A percentile compares a stretch with the other conserved stretches of the same genome.
phyloP scores from a whole-genome alignment of 2,888 invertebrate species.

The Lissocephala sabroskyi region DNA sequence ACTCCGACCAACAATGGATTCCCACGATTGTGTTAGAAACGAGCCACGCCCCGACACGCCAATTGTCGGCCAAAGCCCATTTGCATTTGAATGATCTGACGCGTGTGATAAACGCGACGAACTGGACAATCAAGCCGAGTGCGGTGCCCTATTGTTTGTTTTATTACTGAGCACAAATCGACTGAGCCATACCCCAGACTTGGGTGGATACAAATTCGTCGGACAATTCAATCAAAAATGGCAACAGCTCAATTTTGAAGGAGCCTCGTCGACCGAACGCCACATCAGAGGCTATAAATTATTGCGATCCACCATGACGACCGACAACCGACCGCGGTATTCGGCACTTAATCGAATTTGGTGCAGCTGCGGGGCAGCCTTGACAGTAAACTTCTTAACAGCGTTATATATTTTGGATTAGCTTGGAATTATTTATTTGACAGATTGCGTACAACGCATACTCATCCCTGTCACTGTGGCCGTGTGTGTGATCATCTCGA shows the following conservation, averaged over 20 bases:
- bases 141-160: slow-evolving; percentile 27
- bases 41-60: too few species aligned
- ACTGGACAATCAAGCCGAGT: slow-evolving; percentile 16
- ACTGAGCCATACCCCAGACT: not conserved
- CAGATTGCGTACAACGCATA: not conserved
- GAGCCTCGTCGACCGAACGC: too few species aligned
- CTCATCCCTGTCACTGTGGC: slow-evolving; percentile 3
- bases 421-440: not conserved
- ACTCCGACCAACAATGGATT: slow-evolving; percentile 17
- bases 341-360: not conserved
- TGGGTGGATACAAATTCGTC: too few species aligned
- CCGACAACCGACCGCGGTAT: not conserved
- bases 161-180: slow-evolving; percentile 4
- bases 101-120: slow-evolving; percentile 34
- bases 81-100: slow-evolving; percentile 45
- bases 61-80: too few species aligned
- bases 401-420: not conserved
- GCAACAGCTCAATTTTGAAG: too few species aligned
- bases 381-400: not conserved
- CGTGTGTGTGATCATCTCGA: slow-evolving; percentile 15
- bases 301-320: too few species aligned
- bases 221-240: too few species aligned
- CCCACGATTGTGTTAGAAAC: slow-evolving; percentile 29
- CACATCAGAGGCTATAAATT: not conserved
- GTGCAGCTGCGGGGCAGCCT: not conserved